These are phyloP conservation scores for Sebastolobus alascanus DNA, from an alignment of 2,797 vertebrate species.

Conservation along the genomic window DNA sequence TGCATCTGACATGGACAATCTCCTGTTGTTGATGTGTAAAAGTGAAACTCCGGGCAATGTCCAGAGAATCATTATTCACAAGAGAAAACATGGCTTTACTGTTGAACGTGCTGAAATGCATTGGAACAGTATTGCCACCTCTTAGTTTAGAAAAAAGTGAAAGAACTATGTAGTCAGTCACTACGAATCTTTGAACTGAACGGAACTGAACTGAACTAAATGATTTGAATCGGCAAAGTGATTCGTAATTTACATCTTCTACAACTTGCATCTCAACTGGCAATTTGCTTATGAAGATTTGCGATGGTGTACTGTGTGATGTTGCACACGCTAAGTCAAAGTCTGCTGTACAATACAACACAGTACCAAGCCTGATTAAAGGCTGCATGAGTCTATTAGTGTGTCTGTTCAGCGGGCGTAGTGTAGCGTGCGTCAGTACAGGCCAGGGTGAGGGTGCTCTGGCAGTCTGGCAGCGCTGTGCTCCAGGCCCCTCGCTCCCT, in stretches of 20 bases:
- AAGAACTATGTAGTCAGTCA: no score
- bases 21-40: no score
- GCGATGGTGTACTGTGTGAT: conserved; percentile 15
- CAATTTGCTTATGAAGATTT: background rate
- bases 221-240: background rate
- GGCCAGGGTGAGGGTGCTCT: conserved; percentile 66
- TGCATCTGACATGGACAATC: no score
- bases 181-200: background rate
- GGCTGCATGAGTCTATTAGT: conserved; percentile 32
- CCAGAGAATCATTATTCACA: no score
- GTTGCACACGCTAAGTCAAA: conserved; percentile 19
- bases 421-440: conserved; percentile 65
- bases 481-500: conserved; percentile 77
- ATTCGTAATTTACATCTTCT: background rate
- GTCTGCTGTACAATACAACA: conserved; percentile 21
- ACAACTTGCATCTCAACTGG: background rate
- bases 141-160: background rate
- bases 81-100: background rate
- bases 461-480: conserved; percentile 73
- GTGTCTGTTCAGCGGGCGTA: conserved; percentile 44
- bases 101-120: background rate
- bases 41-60: no score
- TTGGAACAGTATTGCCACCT: background rate
- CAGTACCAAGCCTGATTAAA: conserved; percentile 45
- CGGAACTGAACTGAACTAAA: background rate